Base-by-base conservation (phyloP, 2,113 vertebrate genomes). In the Acinonyx jubatus region DNA sequence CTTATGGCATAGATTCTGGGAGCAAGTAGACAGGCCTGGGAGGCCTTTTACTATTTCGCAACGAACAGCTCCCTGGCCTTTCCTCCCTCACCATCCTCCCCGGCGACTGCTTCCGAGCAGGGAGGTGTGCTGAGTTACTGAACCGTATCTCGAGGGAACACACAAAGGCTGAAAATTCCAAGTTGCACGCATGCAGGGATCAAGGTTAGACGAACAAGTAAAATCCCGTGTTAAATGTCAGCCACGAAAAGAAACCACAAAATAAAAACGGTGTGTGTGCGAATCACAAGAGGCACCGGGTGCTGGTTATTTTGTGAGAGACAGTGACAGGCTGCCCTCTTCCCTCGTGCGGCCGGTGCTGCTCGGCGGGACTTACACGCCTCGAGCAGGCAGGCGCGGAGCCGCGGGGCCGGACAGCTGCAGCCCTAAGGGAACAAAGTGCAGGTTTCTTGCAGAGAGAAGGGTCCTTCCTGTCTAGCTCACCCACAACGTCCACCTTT, bases 341-440 rank as follows among this genome's bases (percentile, higher is more conserved):
- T 65, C 91, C 36, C 83, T 89, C 7, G 89, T 19, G 87, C 96
- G 73, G 83, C 7, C 2, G 8, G 0, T 38, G 68, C 61, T 45
- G n/a, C 89, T 88, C 96, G 3, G 52, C 71, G 92, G 94, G 66
- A 83, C 85, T 94, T 91, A 89, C 82, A 65, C 78, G 33, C 83
- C 48, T 45, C 11, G 68, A 7, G 68, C 71, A 19, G 90, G 73
- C 61, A 21, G 5, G 0, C 0, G 2, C 69, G 7, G 83, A 48
- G 57, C 78, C 66, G 10, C 6, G 23, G 48, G 31, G 36, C 27
- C n/a, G 23, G 19, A 38, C 8, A 5, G 55, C 50, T 27, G 66
- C 31, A 0, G 0, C 36, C 89, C 71, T 45, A 0, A 0, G 71
- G 21, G 74, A 79, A 71, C 79, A 36, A 78, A 94, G 91, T 0